These are phyloP conservation scores for Oreochromis aureus DNA, from an alignment of 2,113 vertebrate genomes.

Conservation along the genomic window DNA sequence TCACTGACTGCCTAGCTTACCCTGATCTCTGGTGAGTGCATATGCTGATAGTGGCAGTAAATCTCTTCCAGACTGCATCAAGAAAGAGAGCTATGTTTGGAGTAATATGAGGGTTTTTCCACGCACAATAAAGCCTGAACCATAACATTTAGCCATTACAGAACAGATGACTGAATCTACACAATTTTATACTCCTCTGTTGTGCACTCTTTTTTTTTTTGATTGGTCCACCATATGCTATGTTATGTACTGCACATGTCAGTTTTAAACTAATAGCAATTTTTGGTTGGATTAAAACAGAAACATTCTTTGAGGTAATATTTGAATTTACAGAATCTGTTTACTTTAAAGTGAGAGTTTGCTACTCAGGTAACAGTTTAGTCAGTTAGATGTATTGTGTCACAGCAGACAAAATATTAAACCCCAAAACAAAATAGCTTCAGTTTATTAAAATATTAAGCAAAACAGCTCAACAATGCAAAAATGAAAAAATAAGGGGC, in stretches of 20 bases:
- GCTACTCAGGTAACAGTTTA: background rate
- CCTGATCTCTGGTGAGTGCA: conserved; percentile 87
- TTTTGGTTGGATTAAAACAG: background rate
- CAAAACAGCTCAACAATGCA: background rate
- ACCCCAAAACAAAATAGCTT: background rate
- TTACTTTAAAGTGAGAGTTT: background rate
- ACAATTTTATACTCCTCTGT: background rate
- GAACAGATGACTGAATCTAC: conserved; percentile 1
- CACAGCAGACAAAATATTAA: background rate
- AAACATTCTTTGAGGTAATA: background rate
- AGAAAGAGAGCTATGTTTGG: background rate
- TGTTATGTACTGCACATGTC: background rate
- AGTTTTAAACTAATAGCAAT: background rate
- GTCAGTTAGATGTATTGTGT: background rate
- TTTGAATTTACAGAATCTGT: background rate
- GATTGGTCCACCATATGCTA: background rate
- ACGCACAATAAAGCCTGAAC: conserved; percentile 23
- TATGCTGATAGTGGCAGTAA: conserved; percentile 71
- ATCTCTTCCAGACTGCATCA: conserved; percentile 12
- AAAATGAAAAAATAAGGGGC: background rate
- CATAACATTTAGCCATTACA: conserved; percentile 41
- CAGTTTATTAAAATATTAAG: background rate
- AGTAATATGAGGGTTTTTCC: conserved; percentile 14
- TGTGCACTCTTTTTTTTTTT: background rate
- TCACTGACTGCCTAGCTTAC: conserved; percentile 84